Base-by-base conservation (phyloP, 2,113 vertebrate genomes). In the Clarias batrachus region DNA sequence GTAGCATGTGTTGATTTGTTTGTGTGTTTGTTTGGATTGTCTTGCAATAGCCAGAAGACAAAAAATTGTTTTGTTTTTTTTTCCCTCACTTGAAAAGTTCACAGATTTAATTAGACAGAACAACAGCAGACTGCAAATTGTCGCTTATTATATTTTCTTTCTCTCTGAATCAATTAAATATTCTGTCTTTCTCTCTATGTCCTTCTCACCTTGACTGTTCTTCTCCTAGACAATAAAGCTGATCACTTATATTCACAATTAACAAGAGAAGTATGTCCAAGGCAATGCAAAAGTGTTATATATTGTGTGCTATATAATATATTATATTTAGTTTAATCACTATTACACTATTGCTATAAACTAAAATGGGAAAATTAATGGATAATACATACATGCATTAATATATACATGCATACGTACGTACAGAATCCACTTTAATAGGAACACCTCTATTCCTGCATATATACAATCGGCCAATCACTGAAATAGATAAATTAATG, bases 91-190 rank as follows among this genome's bases (percentile, higher is more conserved):
- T 71, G 66, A 83, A 56, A 83, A 56, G 17, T 54, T 63, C 54
- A 57, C 68, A n/a, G 56, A 60, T 71, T 83, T 70, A 57, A 68
- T 83, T 54, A 68, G 14, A 68, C 63, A 70, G 81, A 83, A 83
- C 16, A 59, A 23, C 63, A 68, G 25, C 7, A 83, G 63, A n/a
- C n/a, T 30, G 19, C 12, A 68, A 83, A 70, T 70, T 82, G 21
- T 52, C 27, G 1, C 81, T 70, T 70, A 56, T 68, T 59, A 33
- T 30, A 13, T 54, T n/a, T 25, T 74, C 7, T 74, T 8, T 27
- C 3, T 54, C 25, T 57, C 25, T 59, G 65, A 83, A 70, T 57
- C 16, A 56, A 56, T 83, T 70, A 83, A 37, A 71, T 71, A 70
- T 83, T 19, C 54, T 79, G n/a, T 57, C 52, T 78, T 7, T 84